A percentile compares a stretch with the other conserved stretches of the same genome.
These are phyloP conservation scores for Natrix natrix DNA, from an alignment of 2,797 vertebrate species.

Conservation along the genomic window DNA sequence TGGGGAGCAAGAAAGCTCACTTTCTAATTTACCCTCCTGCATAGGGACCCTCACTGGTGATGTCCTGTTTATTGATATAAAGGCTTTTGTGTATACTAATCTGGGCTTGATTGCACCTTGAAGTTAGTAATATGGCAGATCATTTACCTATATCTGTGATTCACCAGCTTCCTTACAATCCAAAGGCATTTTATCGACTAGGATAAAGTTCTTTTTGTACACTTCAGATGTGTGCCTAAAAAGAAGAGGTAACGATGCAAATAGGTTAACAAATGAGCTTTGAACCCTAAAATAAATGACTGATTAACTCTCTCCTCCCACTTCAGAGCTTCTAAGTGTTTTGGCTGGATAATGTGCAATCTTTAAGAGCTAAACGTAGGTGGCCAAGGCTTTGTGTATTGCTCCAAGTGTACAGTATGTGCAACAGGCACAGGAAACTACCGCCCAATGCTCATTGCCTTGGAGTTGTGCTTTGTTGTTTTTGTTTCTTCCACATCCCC, in stretches of 20 bases:
- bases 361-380: constrained; percentile 48
- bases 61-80: not conserved
- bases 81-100: not conserved
- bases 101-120: not conserved
- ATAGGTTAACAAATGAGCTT: constrained; percentile 51
- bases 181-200: constrained; percentile 25
- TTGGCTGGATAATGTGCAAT: not conserved
- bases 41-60: not conserved
- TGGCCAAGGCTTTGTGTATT: constrained; percentile 27
- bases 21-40: not conserved
- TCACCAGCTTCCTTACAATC: constrained; percentile 1
- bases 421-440: constrained; percentile 23
- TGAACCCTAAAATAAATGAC: constrained; percentile 56
- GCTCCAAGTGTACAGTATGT: constrained; percentile 6
- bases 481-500: not conserved
- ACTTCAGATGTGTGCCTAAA: constrained; percentile 40
- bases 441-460: not conserved
- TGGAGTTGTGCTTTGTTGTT: not conserved
- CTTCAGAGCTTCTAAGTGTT: constrained; percentile 49
- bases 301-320: constrained; percentile 61
- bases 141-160: not conserved
- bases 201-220: constrained; percentile 25
- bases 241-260: constrained; percentile 6
- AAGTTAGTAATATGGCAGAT: not conserved
- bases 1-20: not conserved